A percentile compares a stretch with the other conserved stretches of the same genome.
These are phyloP conservation scores for Cosmopolites sordidus DNA, from an alignment of 2,888 invertebrate genomes.

Conservation along the genomic window DNA sequence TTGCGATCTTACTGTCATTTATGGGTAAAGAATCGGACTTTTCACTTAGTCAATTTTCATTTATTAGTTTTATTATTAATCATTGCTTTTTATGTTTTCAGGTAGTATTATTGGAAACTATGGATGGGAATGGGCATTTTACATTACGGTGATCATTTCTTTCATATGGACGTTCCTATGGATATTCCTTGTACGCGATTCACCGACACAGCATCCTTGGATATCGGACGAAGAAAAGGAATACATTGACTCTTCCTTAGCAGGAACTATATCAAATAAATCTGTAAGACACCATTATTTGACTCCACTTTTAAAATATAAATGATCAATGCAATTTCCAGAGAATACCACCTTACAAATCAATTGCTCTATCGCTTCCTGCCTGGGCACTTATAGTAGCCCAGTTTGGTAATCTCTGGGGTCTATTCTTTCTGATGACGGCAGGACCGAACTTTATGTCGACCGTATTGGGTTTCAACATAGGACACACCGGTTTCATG, in stretches of 20 bases:
- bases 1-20: no score
- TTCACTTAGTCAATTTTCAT: no score
- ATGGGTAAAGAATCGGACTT: no score
- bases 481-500: conserved; percentile 65
- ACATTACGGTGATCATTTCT: conserved; percentile 39
- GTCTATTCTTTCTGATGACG: conserved; percentile 70
- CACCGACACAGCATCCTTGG: conserved; percentile 54
- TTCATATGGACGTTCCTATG: conserved; percentile 48
- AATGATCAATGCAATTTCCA: conserved; percentile 46
- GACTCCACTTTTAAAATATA: no score
- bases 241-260: conserved; percentile 53
- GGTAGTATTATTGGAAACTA: conserved; percentile 27
- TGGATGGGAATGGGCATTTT: conserved; percentile 46
- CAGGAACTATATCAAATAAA: conserved; percentile 39
- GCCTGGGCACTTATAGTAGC: conserved; percentile 63
- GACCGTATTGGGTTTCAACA: conserved; percentile 65
- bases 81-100: conserved; percentile 6
- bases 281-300: conserved; percentile 40
- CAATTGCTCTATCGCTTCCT: conserved; percentile 61
- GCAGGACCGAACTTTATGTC: conserved; percentile 73
- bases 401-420: conserved; percentile 75
- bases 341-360: conserved; percentile 62
- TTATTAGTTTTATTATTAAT: no score
- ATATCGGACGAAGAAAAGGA: conserved; percentile 51
- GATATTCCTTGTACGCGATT: conserved; percentile 51